phyloP scores from a whole-genome alignment of 2,888 invertebrate species.

The Sclerodermus sp. region DNA sequence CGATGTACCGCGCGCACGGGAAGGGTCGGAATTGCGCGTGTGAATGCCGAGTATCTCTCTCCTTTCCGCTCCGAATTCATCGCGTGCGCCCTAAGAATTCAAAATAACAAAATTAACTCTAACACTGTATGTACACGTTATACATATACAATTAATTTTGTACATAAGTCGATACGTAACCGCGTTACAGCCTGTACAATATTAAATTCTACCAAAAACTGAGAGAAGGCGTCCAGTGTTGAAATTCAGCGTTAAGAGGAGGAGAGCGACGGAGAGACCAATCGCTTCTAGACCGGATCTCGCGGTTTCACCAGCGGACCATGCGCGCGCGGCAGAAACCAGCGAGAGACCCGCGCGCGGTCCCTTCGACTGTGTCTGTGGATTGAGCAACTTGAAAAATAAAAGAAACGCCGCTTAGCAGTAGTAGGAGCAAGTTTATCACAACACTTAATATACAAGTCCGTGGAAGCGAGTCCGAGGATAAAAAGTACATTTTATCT shows the following conservation, averaged over 20 bases:
- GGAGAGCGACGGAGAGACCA: too few relatives aligned
- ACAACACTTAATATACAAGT: conserved; percentile 13
- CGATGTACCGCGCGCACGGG: too few relatives aligned
- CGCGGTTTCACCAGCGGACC: too few relatives aligned
- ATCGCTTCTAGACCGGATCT: too few relatives aligned
- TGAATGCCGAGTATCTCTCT: conserved; percentile 33
- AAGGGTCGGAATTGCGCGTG: conserved; percentile 31
- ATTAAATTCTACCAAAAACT: conserved; percentile 37
- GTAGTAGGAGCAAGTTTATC: conserved; percentile 13
- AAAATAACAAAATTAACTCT: conserved; percentile 38
- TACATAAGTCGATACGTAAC: conserved; percentile 51
- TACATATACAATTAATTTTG: conserved; percentile 50
- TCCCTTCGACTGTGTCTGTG: too few relatives aligned
- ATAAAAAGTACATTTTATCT: conserved; percentile 54
- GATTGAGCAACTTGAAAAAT: too few relatives aligned
- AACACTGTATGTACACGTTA: conserved; percentile 45
- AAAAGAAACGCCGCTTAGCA: too few relatives aligned
- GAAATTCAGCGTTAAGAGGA: too few relatives aligned
- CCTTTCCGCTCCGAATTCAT: too few relatives aligned
- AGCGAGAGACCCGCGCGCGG: too few relatives aligned
- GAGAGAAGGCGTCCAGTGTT: too few relatives aligned
- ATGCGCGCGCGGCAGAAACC: too few relatives aligned
- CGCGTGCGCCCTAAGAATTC: conserved; percentile 30
- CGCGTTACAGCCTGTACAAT: conserved; percentile 43
- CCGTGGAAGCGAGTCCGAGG: conserved; percentile 1